Percentiles rank a stretch among this genome's conserved stretches.
Conservation (phyloP, 2,797 vertebrate genomes). For the Todus mexicanus region DNA sequence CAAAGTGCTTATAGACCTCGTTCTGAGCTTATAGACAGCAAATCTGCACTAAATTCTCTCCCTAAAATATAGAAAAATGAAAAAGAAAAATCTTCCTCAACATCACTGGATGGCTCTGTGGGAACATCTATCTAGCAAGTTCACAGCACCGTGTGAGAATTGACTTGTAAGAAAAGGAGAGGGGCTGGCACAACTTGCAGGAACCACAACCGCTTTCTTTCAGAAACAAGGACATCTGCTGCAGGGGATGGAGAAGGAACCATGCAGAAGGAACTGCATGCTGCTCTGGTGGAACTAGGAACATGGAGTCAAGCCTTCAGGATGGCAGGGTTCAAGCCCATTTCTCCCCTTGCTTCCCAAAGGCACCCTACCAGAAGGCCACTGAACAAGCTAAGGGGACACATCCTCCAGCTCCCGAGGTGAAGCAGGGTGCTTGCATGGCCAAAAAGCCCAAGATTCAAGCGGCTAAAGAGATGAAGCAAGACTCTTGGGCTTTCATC, state of each 20-base stretch:
- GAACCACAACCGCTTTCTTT: neutral
- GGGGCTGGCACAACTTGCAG: neutral
- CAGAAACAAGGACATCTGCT: neutral
- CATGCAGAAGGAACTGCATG: neutral
- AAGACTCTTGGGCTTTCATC: neutral
- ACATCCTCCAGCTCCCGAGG: neutral
- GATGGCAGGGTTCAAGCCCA: neutral
- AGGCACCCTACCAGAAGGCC: neutral
- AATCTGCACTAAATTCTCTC: neutral
- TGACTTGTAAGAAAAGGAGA: neutral
- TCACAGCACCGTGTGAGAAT: neutral
- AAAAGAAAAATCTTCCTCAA: neutral
- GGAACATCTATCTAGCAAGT: neutral
- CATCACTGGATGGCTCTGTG: neutral
- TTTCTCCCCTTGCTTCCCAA: neutral
- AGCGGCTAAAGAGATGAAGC: neutral
- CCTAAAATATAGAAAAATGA: neutral
- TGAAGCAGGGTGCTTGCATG: accelerated
- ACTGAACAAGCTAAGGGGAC: neutral
- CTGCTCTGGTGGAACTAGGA: neutral
- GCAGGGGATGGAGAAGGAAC: neutral
- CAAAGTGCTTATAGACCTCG: neutral
- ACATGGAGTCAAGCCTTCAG: neutral
- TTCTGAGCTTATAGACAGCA: neutral
- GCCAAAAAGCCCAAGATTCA: neutral